Evolutionary conservation across 2,113 vertebrate genomes (phyloP), one percentile per base, ranked within the genome.

Genomic region (Tragulus kanchil): DNA sequence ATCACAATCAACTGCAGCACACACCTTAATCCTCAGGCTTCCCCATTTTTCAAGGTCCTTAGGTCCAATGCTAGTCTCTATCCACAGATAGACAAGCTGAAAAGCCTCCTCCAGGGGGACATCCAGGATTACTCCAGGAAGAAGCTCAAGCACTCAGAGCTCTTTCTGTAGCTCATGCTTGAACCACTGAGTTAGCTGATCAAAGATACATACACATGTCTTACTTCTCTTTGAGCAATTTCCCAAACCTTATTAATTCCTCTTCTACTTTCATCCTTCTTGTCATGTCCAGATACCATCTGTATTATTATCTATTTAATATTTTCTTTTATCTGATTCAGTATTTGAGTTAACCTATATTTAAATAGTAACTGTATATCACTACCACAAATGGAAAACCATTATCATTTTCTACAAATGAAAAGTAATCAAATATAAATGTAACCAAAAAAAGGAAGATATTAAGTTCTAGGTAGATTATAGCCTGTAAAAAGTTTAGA

Each of bases 381-480:
- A 56, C 54, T 45, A 62, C 78, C 17, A 26, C 48, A 67, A 54
- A 56, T 21, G 36, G 56, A 89, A 96, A 95, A 67, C 50, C 52
- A 75, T 84, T 65, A 86, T 50, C 88, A 69, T 42, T 26, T 79
- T 95, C 42, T 88, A 69, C 67, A 96, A 96, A 77, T 78, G n/a
- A 91, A 94, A 86, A 77, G 59, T 42, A 92, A 89, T 59, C 73
- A 42, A 85, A 83, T 42, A 26, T 11, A 62, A 85, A 89, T 48
- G 23, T 48, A 81, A 64, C 5, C 45, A 50, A 85, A 89, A 81
- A 75, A 85, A 67, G 59, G 14, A 90, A 96, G 48, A 85, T 78
- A 23, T 86, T 90, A 64, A 84, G 69, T 90, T 92, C 61, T 67
- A 54, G 26, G 56, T 90, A 59, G 84, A 87, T 77, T 17, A 62